phyloP scores from a whole-genome alignment of 2,888 invertebrate genomes.

The Quadroppia sp. region DNA sequence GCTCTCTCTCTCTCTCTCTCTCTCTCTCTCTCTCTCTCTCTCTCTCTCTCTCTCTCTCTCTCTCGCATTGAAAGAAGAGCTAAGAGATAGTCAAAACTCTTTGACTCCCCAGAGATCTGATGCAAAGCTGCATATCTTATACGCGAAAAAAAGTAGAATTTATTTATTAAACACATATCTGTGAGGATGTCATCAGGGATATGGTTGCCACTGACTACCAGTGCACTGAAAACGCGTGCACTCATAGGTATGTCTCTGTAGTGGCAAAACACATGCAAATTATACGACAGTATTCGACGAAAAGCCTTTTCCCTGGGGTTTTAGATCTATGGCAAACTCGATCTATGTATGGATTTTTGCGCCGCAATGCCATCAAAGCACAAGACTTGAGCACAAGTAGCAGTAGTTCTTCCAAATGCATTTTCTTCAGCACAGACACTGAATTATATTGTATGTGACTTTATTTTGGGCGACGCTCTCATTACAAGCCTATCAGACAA shows the following conservation, averaged over 20 bases:
- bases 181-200: slow-evolving; percentile 4
- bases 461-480: neutral
- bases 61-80: too few species aligned
- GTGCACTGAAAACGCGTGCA: slow-evolving; percentile 22
- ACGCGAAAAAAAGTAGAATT: slow-evolving; percentile 22
- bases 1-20: neutral
- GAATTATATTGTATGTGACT: neutral
- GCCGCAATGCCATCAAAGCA: slow-evolving; percentile 8
- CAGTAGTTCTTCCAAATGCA: too few species aligned
- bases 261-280: slow-evolving; percentile 31
- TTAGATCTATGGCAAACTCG: slow-evolving; percentile 14
- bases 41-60: neutral
- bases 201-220: slow-evolving; percentile 22
- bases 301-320: neutral
- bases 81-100: slow-evolving; percentile 19
- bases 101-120: slow-evolving; percentile 4
- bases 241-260: slow-evolving; percentile 26
- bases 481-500: too few species aligned
- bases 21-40: neutral
- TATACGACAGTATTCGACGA: slow-evolving; percentile 27
- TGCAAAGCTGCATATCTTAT: slow-evolving; percentile 24
- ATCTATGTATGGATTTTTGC: slow-evolving; percentile 24
- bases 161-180: slow-evolving; percentile 34
- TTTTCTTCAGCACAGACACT: neutral
- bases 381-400: slow-evolving; percentile 11